phyloP scores from a whole-genome alignment of 2,888 invertebrate genomes.

The Spisula solida region DNA sequence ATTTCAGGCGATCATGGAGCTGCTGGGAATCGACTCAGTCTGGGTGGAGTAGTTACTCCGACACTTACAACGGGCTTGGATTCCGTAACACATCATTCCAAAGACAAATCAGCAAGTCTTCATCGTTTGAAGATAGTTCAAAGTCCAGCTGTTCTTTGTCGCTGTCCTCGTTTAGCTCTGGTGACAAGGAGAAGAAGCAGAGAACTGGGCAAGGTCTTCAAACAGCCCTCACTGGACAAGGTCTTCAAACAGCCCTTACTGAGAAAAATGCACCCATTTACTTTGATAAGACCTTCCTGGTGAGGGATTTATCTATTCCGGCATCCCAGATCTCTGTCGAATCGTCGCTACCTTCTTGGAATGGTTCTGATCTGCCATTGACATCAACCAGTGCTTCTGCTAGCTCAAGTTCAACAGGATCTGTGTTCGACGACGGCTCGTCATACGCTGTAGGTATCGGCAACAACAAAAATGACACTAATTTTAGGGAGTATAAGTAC shows the following conservation, averaged over 20 bases:
- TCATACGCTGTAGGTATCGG: background rate
- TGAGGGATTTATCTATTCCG: conserved; percentile 22
- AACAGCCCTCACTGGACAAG: background rate
- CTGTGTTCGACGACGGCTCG: conserved; percentile 44
- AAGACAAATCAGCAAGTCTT: conserved; percentile 2
- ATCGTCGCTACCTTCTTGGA: conserved; percentile 42
- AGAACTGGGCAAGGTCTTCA: background rate
- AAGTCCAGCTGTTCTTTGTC: conserved; percentile 55
- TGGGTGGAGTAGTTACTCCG: conserved; percentile 20
- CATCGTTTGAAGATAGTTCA: conserved; percentile 61
- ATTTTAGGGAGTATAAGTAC: conserved; percentile 39
- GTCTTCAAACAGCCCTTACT: background rate
- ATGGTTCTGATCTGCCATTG: conserved; percentile 37
- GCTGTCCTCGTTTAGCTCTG: conserved; percentile 56
- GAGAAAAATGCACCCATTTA: background rate
- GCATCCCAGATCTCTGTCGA: conserved; percentile 48
- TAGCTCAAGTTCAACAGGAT: conserved; percentile 45
- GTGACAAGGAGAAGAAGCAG: conserved; percentile 49
- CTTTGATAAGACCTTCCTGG: background rate
- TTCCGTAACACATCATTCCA: conserved; percentile 19
- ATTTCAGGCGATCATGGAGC: conserved; percentile 10
- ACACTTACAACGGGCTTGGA: conserved; percentile 8
- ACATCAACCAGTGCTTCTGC: conserved; percentile 39
- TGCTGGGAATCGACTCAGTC: background rate
- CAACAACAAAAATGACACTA: conserved; percentile 4